phyloP scores from a whole-genome alignment of 2,113 vertebrate species.

The Myotis lucifugus region DNA sequence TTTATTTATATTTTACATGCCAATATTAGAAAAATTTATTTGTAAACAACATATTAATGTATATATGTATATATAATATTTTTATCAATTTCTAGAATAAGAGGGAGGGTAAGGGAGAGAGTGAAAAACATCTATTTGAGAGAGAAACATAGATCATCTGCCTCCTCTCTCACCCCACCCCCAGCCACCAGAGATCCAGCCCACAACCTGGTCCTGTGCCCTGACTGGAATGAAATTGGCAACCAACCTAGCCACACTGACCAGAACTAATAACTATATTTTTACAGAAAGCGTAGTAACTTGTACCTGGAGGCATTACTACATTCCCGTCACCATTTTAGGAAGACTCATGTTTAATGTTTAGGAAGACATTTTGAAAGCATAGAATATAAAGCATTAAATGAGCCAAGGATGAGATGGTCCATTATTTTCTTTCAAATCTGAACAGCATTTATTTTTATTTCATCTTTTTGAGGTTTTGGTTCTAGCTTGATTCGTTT shows the following conservation, averaged over 20 bases:
- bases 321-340: constrained; percentile 42
- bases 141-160: too few species aligned
- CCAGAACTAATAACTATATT: background rate
- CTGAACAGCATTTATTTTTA: constrained; percentile 61
- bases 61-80: too few species aligned
- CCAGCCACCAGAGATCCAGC: too few species aligned
- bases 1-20: constrained; percentile 17
- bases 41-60: constrained; percentile 30
- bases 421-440: constrained; percentile 49
- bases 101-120: too few species aligned
- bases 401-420: background rate
- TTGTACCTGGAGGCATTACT: background rate
- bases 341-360: constrained; percentile 60
- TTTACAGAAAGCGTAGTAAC: constrained; percentile 62
- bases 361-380: constrained; percentile 66
- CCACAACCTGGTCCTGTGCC: too few species aligned
- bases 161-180: too few species aligned
- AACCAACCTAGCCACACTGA: too few species aligned
- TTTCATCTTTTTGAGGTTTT: constrained; percentile 29
- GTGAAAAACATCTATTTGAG: too few species aligned
- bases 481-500: background rate
- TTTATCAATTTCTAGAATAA: too few species aligned
- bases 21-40: constrained; percentile 32
- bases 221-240: too few species aligned
- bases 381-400: background rate